These are phyloP conservation scores for Serranus cabrilla DNA, from an alignment of 2,797 vertebrate genomes.

Conservation along the genomic window DNA sequence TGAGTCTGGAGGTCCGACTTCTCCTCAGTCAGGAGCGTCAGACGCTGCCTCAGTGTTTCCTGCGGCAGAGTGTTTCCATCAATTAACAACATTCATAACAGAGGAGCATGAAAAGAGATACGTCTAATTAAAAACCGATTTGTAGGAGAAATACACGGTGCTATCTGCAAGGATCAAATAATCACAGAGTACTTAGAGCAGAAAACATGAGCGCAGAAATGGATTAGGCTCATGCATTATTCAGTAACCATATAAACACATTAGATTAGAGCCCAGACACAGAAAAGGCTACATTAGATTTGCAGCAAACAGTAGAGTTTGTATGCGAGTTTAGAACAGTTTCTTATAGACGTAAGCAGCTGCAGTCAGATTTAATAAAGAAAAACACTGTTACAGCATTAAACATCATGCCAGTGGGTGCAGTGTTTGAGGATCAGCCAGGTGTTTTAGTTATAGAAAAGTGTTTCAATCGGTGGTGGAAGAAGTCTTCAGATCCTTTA, in stretches of 20 bases:
- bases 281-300: neutral
- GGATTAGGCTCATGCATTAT: constrained; percentile 48
- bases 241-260: constrained; percentile 29
- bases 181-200: constrained; percentile 22
- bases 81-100: constrained; percentile 24
- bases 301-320: neutral
- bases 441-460: neutral
- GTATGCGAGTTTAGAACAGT: neutral
- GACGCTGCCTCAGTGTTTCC: constrained; percentile 86
- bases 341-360: neutral
- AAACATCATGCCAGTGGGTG: neutral
- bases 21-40: constrained; percentile 88
- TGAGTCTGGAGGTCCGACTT: constrained; percentile 87
- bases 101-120: neutral
- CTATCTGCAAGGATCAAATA: constrained; percentile 20
- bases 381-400: neutral
- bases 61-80: constrained; percentile 64
- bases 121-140: constrained; percentile 46
- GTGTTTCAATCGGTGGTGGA: neutral
- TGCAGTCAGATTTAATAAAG: neutral
- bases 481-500: neutral
- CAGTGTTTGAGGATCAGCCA: neutral
- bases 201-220: constrained; percentile 33
- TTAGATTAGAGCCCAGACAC: constrained; percentile 18
- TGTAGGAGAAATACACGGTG: constrained; percentile 11